Conservation (phyloP, 2,113 vertebrate species). For the Poeciliopsis occidentalis region DNA sequence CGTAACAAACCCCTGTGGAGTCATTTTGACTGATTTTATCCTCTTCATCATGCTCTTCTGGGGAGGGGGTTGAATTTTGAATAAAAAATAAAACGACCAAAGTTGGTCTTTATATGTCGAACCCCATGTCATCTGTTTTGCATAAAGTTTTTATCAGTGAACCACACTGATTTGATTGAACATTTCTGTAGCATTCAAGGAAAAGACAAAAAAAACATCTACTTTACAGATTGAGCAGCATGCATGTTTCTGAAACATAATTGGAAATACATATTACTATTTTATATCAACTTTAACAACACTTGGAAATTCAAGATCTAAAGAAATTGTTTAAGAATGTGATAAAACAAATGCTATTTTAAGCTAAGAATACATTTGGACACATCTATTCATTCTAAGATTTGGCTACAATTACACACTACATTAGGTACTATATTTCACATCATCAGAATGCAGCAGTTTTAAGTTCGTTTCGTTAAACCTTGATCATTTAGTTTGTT, state of each 20-base stretch:
- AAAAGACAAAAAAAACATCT: neutral
- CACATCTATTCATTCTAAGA: no score
- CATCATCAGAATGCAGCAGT: no score
- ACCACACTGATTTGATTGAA: neutral
- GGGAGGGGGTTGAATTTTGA: constrained; percentile 1
- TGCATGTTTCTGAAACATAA: neutral
- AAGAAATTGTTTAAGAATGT: no score
- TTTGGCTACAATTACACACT: no score
- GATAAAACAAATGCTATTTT: no score
- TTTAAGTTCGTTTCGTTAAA: no score
- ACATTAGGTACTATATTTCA: no score
- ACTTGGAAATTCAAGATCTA: no score
- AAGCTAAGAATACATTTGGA: no score
- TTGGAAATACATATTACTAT: neutral
- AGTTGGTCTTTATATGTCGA: constrained; percentile 9
- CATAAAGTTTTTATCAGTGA: neutral
- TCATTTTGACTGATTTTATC: constrained; percentile 36
- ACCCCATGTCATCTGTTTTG: constrained; percentile 2
- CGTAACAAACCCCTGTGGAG: constrained; percentile 18
- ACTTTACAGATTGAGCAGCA: neutral
- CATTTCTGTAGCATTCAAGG: neutral
- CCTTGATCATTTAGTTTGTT: no score
- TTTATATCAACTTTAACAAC: no score
- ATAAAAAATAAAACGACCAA: neutral
- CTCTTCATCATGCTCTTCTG: constrained; percentile 30